Base-by-base conservation (phyloP, 1,140 invertebrate genomes). In the Mycetomoellerius zeteki region DNA sequence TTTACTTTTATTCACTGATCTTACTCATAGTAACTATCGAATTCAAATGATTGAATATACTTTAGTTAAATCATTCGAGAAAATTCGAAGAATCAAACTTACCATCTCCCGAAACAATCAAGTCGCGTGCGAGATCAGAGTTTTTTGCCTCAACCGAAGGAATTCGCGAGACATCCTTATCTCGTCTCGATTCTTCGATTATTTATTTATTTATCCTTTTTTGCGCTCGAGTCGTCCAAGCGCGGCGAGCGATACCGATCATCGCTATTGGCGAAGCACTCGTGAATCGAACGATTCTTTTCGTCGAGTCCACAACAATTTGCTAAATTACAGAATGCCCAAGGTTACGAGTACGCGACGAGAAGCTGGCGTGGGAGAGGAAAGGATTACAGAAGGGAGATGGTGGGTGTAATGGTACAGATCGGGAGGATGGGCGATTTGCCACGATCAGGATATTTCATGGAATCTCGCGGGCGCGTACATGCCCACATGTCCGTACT, bases 261-360 rank as follows among this genome's bases (percentile, higher is more conserved):
- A 65, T 88, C 78, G 86, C 47, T 84, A 52, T 67, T 64, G 85
- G 47, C 33, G 76, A 77, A 47, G 50, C 80, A 52, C 27, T 64
- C 86, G 86, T 89, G 84, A 78, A 86, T 77, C 89, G 81, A 88
- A 56, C 75, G 88, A 88, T 86, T 82, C 56, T 81, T 82, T 69
- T 77, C 89, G 80, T 56, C 80, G 89, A 91, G 90, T 90, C 87
- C 87, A 87, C 87, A 91, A 91, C 89, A 88, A 92, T 92, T 91
- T 90, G 86, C 88, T 91, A 91, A 91, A 92, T 92, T 92, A 91
- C 89, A 90, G 89, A 93, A 93, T 93, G 92, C 92, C 92, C 92
- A 92, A 91, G 89, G 86, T 92, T 91, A 91, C 86, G 75, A 80
- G 86, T 87, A 75, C 90, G 88, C 86, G 87, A 89, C 72, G 86